A percentile compares a stretch with the other conserved stretches of the same genome.
These are phyloP conservation scores for Drosophila ezoana DNA, from an alignment of 2,888 invertebrate species.

Conservation along the genomic window DNA sequence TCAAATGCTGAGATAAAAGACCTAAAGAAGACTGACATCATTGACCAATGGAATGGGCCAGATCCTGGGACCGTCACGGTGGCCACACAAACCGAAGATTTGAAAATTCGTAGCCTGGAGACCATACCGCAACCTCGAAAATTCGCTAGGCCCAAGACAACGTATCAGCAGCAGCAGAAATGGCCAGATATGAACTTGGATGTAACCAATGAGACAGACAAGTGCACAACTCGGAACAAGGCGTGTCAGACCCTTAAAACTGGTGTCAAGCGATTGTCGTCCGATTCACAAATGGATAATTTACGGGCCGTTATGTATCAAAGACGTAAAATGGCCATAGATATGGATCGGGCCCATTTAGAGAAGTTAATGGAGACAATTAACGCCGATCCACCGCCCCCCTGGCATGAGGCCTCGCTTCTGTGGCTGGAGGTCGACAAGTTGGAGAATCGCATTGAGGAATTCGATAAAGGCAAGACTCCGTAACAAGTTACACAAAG, in stretches of 20 bases:
- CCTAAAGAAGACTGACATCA: neutral
- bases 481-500: no score
- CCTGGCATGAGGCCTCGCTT: neutral
- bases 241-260: conserved; percentile 5
- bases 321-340: neutral
- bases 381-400: conserved; percentile 15
- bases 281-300: neutral
- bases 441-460: conserved; percentile 12
- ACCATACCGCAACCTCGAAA: neutral
- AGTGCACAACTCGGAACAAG: neutral
- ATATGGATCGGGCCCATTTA: neutral
- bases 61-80: neutral
- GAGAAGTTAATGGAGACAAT: neutral
- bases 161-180: neutral
- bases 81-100: neutral
- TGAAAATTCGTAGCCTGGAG: neutral
- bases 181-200: neutral
- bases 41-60: neutral
- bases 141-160: neutral
- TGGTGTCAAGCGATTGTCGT: neutral
- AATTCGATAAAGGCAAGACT: neutral
- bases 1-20: neutral
- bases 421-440: conserved; percentile 18
- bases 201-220: neutral
- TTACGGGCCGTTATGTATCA: neutral